Base-by-base conservation (phyloP, 2,888 invertebrate species). In the Rosalia funebris region DNA sequence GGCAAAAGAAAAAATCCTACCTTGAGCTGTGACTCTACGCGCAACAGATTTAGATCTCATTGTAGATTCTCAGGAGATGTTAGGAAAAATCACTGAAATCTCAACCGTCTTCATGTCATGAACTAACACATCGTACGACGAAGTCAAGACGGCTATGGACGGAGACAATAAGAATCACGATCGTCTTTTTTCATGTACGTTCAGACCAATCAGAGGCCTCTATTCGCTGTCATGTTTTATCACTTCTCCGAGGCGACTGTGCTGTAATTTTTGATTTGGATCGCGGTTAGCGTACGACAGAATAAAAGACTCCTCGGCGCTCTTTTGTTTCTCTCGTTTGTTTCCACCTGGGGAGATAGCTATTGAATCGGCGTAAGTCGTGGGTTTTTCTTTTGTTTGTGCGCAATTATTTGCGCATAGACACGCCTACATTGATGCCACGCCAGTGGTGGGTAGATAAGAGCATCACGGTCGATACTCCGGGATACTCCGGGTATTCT, bases 11-110 rank as follows among this genome's bases (percentile, higher is more conserved):
- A 63, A 31, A 25, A 36, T 60, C 86, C 85, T 81, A 89, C 89
- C 89, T 86, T 87, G 88, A 80, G 88, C 85, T 78, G 88, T 86
- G 70, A 89, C 84, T 81, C 86, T 87, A 82, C 89, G 86, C 74
- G 89, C 89, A 72, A 89, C 87, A 76, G 89, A 88, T 82, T 89
- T 89, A 71, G 87, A 88, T 84, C 89, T 87, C 89, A 89, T 89
- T 83, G 85, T 82, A 81, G 64, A 60, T 36, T 47, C 42, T 58
- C 65, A 63, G 56, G 56, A 60, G 57, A 46, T 56, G 52, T 63
- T 47, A 61, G 62, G 57, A 45, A 62, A 58, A 59, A 62, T 54
- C 65, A 65, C 68, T 57, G 55, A 63, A 61, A 57, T 54, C 50
- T 52, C 61, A 53, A 66, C 66, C 59, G 70, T 68, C 71, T 67